Base-by-base conservation (phyloP, 1,140 invertebrate species). In the Catajapyx aquilonaris region DNA sequence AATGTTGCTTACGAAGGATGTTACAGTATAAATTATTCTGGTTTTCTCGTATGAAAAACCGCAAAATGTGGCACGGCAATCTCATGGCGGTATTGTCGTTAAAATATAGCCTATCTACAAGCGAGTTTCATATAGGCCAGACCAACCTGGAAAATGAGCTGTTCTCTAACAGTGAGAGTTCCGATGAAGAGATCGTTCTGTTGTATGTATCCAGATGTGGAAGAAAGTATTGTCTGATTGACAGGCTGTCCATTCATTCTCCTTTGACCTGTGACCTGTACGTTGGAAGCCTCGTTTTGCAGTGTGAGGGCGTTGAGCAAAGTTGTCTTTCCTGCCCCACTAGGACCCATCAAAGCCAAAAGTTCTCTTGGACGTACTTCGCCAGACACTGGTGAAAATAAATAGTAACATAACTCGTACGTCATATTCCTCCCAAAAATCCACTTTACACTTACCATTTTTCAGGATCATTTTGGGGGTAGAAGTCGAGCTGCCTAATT, bases 301-400 rank as follows among this genome's bases (percentile, higher is more conserved):
- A 80, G 81, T 1, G 86, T 93, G 21, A 96, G 50, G 0, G 85
- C 71, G 54, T 96, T 96, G 22, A 96, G 57, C 1, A 96, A 66
- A 0, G 90, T 95, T 0, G 90, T 93, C 62, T 97, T 98, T 4
- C 93, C 91, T 1, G 91, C 83, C 1, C 90, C 90, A 19, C 85
- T 90, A 3, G 86, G 79, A 3, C 90, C 90, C 77, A 96, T 80
- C 17, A 95, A 76, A 2, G 87, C 86, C 37, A 94, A 53, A 17
- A 95, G 56, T 53, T 91, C 83, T 3, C 87, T 87, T 3, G 87
- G 80, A 54, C 77, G 71, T 0, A 85, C 86, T 2, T 79, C 68
- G 5, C 90, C 88, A 43, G 66, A 77, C 2, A 88, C 85, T 81
- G 43, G n/a, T n/a, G n/a, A n/a, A n/a, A n/a, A n/a, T n/a, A n/a